These are phyloP conservation scores for Tapirus indicus DNA, from an alignment of 2,797 vertebrate genomes.

Conservation along the genomic window DNA sequence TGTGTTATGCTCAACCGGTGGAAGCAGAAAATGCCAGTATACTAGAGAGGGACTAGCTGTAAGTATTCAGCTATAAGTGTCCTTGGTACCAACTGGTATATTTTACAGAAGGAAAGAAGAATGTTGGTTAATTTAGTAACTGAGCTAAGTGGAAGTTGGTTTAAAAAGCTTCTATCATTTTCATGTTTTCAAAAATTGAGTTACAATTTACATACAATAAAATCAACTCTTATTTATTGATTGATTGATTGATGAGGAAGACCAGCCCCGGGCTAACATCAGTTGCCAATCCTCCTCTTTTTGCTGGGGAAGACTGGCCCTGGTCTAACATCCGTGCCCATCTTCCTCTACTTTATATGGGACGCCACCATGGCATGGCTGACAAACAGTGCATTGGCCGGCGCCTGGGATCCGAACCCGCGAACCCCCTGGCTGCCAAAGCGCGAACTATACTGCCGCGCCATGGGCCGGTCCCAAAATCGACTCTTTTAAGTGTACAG, in stretches of 20 bases:
- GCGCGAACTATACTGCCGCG: too few relatives aligned
- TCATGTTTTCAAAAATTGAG: slow-evolving; percentile 15
- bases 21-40: background rate
- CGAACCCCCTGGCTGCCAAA: too few relatives aligned
- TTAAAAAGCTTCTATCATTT: slow-evolving; percentile 42
- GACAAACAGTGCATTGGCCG: too few relatives aligned
- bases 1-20: background rate
- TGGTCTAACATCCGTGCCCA: too few relatives aligned
- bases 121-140: slow-evolving; percentile 5
- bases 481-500: background rate
- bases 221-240: background rate
- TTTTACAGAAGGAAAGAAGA: slow-evolving; percentile 13
- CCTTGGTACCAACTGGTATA: background rate
- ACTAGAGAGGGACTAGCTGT: background rate
- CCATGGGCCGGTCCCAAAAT: background rate
- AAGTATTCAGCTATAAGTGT: background rate
- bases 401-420: too few relatives aligned
- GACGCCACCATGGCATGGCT: too few relatives aligned
- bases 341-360: too few relatives aligned
- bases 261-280: too few relatives aligned
- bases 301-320: too few relatives aligned
- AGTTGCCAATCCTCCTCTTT: too few relatives aligned
- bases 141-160: background rate
- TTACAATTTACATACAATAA: background rate
- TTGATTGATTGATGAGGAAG: too few relatives aligned